Evolutionary conservation across 1,140 invertebrate genomes (phyloP).

Genomic region (Cydia fagiglandana): DNA sequence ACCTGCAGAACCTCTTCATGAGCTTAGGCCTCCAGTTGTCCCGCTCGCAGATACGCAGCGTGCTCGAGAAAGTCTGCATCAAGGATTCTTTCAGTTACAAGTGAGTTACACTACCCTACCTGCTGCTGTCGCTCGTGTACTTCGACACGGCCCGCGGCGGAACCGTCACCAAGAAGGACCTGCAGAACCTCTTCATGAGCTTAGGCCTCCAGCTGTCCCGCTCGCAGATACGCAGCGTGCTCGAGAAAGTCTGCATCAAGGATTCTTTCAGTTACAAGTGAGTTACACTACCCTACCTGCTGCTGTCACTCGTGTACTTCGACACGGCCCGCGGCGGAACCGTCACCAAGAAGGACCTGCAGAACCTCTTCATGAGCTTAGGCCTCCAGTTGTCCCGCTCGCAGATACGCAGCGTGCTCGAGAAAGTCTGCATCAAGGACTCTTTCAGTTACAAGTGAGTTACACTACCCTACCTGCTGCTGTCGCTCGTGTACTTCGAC

Average conservation of each 20-base stretch:
- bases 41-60: constrained; percentile 87
- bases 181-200: constrained; percentile 94
- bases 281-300: constrained; percentile 84
- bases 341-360: constrained; percentile 94
- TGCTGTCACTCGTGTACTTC: constrained; percentile 96
- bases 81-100: constrained; percentile 64
- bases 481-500: constrained; percentile 97
- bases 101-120: constrained; percentile 79
- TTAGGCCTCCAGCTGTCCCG: constrained; percentile 92
- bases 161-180: constrained; percentile 93
- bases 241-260: constrained; percentile 71
- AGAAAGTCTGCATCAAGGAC: constrained; percentile 71
- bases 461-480: constrained; percentile 87
- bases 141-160: constrained; percentile 96
- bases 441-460: constrained; percentile 70
- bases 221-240: constrained; percentile 86
- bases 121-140: constrained; percentile 94
- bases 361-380: constrained; percentile 93
- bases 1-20: constrained; percentile 94
- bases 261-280: constrained; percentile 70
- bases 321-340: constrained; percentile 94
- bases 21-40: constrained; percentile 92
- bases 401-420: constrained; percentile 84
- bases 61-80: constrained; percentile 70
- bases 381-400: constrained; percentile 92